These are phyloP conservation scores for Bos javanicus DNA, from an alignment of 2,113 vertebrate genomes.

Conservation along the genomic window DNA sequence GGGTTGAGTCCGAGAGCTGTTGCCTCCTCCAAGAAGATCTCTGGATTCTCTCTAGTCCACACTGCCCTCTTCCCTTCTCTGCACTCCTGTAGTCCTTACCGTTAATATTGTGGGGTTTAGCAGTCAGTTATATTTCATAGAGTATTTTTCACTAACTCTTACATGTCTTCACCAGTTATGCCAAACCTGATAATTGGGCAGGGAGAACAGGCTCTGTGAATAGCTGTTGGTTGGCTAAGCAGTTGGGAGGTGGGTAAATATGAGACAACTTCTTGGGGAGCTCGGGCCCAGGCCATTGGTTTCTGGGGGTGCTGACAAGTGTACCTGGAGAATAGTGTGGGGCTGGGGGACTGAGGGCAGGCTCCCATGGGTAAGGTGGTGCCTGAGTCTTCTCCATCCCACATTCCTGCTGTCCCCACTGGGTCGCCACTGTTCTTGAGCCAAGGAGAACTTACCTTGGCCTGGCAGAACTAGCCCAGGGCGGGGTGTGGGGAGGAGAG, in stretches of 20 bases:
- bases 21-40: neutral
- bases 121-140: neutral
- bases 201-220: neutral
- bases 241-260: neutral
- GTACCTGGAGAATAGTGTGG: neutral
- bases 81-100: neutral
- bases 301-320: neutral
- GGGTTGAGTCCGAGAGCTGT: neutral
- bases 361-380: neutral
- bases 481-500: fast-evolving
- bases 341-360: neutral
- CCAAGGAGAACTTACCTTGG: neutral
- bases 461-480: neutral
- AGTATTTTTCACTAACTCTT: neutral
- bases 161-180: neutral
- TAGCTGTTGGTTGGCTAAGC: neutral
- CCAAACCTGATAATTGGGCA: neutral
- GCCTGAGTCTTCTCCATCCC: neutral
- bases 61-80: neutral
- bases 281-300: neutral
- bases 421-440: neutral
- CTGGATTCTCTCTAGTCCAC: neutral
- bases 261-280: neutral
- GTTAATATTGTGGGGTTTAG: neutral
- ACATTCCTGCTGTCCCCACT: neutral